phyloP scores from a whole-genome alignment of 2,113 vertebrate species.

The Otus sunia region DNA sequence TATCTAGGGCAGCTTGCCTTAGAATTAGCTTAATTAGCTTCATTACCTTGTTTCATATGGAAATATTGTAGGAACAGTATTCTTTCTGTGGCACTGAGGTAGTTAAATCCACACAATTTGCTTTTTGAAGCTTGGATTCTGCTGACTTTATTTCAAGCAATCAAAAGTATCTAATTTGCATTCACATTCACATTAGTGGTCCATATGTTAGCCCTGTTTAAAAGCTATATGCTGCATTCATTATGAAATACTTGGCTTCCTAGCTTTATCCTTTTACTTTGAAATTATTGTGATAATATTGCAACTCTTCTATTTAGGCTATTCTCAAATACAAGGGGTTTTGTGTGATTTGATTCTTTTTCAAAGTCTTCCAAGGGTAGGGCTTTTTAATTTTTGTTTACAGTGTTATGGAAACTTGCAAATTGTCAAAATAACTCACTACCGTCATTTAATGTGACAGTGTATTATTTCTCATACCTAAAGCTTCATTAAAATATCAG shows the following conservation, averaged over 20 bases:
- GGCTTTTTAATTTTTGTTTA: slow-evolving; percentile 69
- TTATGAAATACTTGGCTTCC: slow-evolving; percentile 78
- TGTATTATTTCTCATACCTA: slow-evolving; percentile 52
- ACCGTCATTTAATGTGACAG: slow-evolving; percentile 41
- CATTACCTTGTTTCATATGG: slow-evolving; percentile 37
- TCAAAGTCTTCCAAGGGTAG: slow-evolving; percentile 40
- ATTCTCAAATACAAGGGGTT: slow-evolving; percentile 32
- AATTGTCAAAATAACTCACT: slow-evolving; percentile 57
- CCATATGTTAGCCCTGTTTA: slow-evolving; percentile 85
- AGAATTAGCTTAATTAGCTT: slow-evolving; percentile 48
- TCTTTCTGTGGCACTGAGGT: slow-evolving; percentile 68
- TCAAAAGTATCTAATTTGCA: slow-evolving; percentile 83
- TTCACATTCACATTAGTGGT: slow-evolving; percentile 81
- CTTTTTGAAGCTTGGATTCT: slow-evolving; percentile 76
- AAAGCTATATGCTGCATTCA: slow-evolving; percentile 82
- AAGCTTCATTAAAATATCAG: slow-evolving; percentile 53
- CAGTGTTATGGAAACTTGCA: slow-evolving; percentile 57
- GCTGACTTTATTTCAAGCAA: slow-evolving; percentile 83
- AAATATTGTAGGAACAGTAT: slow-evolving; percentile 55
- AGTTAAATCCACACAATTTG: slow-evolving; percentile 79
- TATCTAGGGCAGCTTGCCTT: slow-evolving; percentile 18
- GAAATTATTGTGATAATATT: slow-evolving; percentile 75
- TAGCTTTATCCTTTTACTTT: slow-evolving; percentile 72
- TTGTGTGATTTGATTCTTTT: slow-evolving; percentile 46
- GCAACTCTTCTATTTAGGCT: slow-evolving; percentile 70